Base-by-base conservation (phyloP, 1,140 invertebrate species). In the Aphis craccivora region DNA sequence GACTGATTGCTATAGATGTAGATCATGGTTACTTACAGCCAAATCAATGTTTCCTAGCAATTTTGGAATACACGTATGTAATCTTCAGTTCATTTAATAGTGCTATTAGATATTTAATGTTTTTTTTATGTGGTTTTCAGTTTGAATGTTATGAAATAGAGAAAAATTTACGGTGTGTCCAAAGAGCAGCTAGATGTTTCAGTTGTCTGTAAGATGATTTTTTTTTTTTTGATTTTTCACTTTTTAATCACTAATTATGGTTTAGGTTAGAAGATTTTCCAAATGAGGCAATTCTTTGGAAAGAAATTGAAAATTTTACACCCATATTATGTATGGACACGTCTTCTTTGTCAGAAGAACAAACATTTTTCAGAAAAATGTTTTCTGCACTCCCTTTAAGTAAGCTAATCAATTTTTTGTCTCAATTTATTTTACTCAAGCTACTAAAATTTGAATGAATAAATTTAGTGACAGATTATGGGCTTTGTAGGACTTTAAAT, bases 1-100 rank as follows among this genome's bases (percentile, higher is more conserved):
- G 93, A 95, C 95, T 55, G 97, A 98, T 95, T 96, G 97, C 94
- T 96, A 96, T 95, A 96, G 97, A 55, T 97, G 98, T 2, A 98
- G 98, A 96, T 97, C 98, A 40, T 98, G 98, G 98, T 97, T 98
- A 95, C 96, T 98, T n/a, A 98, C 98, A 20, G 98, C 98, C 0
- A 98, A 97, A 96, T 97, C 97, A 20, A 96, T 98, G 93, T 98
- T 97, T 96, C 98, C 98, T 0, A 96, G 97, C 55, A 98, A 98
- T 95, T 98, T 98, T 94, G 97, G 97, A 94, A 97, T 98, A 86
- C 98, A 98, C 95, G 97, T 97, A 94, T 94, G 88, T 94, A 23
- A 84, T 93, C 25, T 23, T 91, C 91, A 45, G 0, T 35, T 40
- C 22, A 8, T 45, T 11, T 30, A 30, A 40, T 40, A 55, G 3